phyloP scores from a whole-genome alignment of 2,888 invertebrate genomes.

The Thecophora atra region DNA sequence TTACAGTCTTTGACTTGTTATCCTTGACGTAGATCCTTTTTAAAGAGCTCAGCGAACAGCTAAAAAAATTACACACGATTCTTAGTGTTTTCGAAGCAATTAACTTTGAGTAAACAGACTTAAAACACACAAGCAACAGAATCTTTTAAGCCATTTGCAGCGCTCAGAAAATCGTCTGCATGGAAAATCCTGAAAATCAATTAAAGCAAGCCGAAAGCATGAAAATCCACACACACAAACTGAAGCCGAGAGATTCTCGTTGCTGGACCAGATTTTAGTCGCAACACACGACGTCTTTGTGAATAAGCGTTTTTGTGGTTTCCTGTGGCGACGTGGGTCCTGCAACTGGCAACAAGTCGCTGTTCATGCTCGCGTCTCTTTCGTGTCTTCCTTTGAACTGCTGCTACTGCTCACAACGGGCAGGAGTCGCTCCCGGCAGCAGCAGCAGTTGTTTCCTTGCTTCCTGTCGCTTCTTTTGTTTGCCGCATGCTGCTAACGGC shows the following conservation, averaged over 20 bases:
- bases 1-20: slow-evolving; percentile 8
- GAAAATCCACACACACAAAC: slow-evolving; percentile 38
- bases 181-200: slow-evolving; percentile 55
- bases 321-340: slow-evolving; percentile 31
- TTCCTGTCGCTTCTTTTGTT: slow-evolving; percentile 27
- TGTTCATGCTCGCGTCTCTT: background rate
- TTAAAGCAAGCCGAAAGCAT: slow-evolving; percentile 61
- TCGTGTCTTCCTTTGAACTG: no score
- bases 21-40: background rate
- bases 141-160: slow-evolving; percentile 10
- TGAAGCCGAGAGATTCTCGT: slow-evolving; percentile 37
- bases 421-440: slow-evolving; percentile 44
- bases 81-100: background rate
- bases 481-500: background rate
- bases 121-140: background rate
- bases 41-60: background rate
- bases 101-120: background rate
- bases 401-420: slow-evolving; percentile 1
- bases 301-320: slow-evolving; percentile 44
- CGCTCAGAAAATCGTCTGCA: background rate
- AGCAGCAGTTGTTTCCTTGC: slow-evolving; percentile 55
- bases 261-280: slow-evolving; percentile 36
- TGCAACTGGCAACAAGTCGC: background rate
- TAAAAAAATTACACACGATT: background rate
- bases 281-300: slow-evolving; percentile 39